Evolutionary conservation across 2,113 vertebrate genomes (phyloP), one percentile per base, ranked within the genome.

Genomic region (Thunnus thynnus): DNA sequence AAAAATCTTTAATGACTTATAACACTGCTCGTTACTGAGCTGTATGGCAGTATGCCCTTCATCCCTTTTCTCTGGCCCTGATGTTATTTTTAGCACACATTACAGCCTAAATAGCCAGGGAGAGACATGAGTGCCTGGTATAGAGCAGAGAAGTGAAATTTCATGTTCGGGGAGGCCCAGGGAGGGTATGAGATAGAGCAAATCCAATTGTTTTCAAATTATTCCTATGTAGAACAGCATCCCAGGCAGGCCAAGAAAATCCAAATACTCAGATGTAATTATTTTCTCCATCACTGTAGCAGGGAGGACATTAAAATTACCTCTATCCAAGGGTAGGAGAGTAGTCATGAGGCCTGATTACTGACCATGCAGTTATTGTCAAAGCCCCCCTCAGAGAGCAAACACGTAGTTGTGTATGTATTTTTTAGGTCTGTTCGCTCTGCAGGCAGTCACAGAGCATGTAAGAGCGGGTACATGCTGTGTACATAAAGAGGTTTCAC

Each of bases 181-280:
- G 51, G 82, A 84, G 78, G 52, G 62, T 50, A 54, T 52, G 76
- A 86, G 85, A 88, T 30, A 18, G 66, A 85, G 72, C 55, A 90
- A 88, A 92, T 88, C 54, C 84, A 90, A 88, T 86, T 92, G 83
- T 92, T 92, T 88, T 67, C 52, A 76, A 89, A 90, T 89, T 84
- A 90, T 91, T 90, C 58, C 79, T 66, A 84, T 84, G 89, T 90
- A 87, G 71, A 91, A 85, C 79, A 87, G 72, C 78, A 55, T 87
- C 78, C 68, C 60, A 87, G 54, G 44, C 60, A 76, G 68, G 65
- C 70, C 36, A 70, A 52, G 61, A 52, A 48, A 69, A 64, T 88
- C 30, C 76, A 85, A 76, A 81, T 30, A 72, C 83, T 90, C 88
- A 79, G 75, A 85, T 86, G 78, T 80, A 86, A 87, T 94, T 87